A percentile compares a stretch with the other conserved stretches of the same genome.
phyloP scores from a whole-genome alignment of 2,888 invertebrate species.

The Leptinotarsa juncta region DNA sequence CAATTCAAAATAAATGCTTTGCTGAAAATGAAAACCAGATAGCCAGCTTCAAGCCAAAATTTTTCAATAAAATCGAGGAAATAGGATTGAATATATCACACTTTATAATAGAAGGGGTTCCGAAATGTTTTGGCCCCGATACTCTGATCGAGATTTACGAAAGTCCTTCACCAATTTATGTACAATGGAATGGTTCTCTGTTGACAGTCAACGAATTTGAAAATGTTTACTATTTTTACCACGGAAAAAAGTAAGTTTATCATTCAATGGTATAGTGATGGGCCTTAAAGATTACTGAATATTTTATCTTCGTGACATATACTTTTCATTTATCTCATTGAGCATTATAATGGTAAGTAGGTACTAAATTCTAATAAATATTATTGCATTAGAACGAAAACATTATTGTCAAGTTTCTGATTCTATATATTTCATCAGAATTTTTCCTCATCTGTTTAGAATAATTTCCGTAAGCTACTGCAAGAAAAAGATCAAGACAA shows the following conservation, averaged over 20 bases:
- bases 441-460: no score
- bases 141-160: slow-evolving; percentile 24
- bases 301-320: no score
- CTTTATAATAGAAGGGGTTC: slow-evolving; percentile 26
- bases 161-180: slow-evolving; percentile 19
- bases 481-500: no score
- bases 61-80: slow-evolving; percentile 23
- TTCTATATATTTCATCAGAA: no score
- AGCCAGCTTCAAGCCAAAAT: slow-evolving; percentile 27
- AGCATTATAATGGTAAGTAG: no score
- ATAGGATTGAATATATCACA: slow-evolving; percentile 15
- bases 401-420: no score
- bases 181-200: slow-evolving; percentile 38
- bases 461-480: no score
- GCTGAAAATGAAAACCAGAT: slow-evolving; percentile 1
- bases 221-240: slow-evolving; percentile 14
- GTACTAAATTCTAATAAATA: no score
- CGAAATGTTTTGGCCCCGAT: slow-evolving; percentile 34
- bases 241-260: slow-evolving; percentile 31
- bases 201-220: slow-evolving; percentile 8
- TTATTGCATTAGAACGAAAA: no score
- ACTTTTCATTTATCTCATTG: no score
- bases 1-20: slow-evolving; percentile 24
- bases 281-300: no score
- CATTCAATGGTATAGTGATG: neutral